These are phyloP conservation scores for Spizella passerina DNA, from an alignment of 2,797 vertebrate species.

Conservation along the genomic window DNA sequence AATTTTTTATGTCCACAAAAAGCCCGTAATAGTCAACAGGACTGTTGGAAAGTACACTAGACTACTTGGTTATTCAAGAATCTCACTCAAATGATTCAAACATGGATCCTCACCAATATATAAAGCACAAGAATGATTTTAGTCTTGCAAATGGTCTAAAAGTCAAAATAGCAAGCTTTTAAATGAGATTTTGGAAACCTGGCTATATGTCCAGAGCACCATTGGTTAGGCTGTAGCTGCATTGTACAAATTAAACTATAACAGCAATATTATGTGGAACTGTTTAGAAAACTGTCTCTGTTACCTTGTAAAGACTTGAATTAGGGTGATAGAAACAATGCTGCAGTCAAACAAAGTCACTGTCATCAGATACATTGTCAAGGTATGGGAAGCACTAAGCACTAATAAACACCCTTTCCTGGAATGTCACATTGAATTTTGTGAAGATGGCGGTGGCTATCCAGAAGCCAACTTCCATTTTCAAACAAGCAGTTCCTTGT, in stretches of 20 bases:
- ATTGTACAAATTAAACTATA: not conserved
- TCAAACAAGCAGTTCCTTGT: not conserved
- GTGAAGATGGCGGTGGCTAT: not conserved
- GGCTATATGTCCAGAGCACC: not conserved
- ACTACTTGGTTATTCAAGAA: not conserved
- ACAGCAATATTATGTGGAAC: not conserved
- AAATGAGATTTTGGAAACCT: not conserved
- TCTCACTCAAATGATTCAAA: not conserved
- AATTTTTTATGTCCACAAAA: not conserved
- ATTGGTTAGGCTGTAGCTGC: not conserved
- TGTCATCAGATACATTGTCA: not conserved
- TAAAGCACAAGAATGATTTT: not conserved
- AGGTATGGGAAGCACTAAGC: not conserved
- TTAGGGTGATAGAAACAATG: not conserved
- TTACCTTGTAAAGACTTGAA: not conserved
- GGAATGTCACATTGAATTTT: not conserved
- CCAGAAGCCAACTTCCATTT: not conserved
- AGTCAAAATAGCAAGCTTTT: not conserved
- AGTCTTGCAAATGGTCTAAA: not conserved
- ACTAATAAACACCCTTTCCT: not conserved
- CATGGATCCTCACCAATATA: not conserved
- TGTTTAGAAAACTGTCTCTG: not conserved
- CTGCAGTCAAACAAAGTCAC: not conserved
- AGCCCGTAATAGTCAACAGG: not conserved
- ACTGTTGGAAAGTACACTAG: not conserved